A percentile compares a stretch with the other conserved stretches of the same genome.
Conservation (phyloP, 2,113 vertebrate species). For the Podiceps cristatus region DNA sequence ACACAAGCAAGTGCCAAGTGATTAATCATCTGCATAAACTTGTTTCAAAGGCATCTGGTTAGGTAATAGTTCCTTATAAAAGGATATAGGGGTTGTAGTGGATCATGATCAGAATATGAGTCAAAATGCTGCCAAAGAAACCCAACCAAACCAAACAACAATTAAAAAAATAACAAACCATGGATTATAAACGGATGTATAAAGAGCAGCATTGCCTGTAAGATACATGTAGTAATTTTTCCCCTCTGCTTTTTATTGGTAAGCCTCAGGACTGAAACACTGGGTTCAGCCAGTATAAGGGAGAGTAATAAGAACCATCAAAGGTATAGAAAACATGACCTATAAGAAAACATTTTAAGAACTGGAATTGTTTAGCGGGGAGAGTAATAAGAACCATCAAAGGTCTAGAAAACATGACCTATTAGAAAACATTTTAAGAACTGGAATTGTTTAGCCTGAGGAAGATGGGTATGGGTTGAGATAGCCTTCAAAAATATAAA, state of each 20-base stretch:
- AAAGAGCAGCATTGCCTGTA: not conserved
- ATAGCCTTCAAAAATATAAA: not conserved
- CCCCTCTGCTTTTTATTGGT: not conserved
- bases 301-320: not conserved
- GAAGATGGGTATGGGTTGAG: not conserved
- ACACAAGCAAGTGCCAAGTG: not conserved
- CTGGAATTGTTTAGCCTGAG: not conserved
- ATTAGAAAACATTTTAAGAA: not conserved
- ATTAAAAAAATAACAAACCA: rapidly evolving
- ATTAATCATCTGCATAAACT: not conserved
- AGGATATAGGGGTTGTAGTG: not conserved
- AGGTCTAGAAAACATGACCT: not conserved
- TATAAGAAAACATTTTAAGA: not conserved
- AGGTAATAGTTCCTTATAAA: not conserved
- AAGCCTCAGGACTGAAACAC: not conserved
- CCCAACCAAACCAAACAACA: not conserved
- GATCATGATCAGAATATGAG: not conserved
- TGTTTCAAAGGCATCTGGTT: not conserved
- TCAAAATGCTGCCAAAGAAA: not conserved
- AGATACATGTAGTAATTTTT: not conserved
- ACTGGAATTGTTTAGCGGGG: rapidly evolving
- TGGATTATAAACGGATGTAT: not conserved
- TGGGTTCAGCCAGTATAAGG: not conserved
- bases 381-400: not conserved
- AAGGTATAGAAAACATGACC: not conserved